Conservation (phyloP, 2,113 vertebrate species). For the Mohoua ochrocephala region DNA sequence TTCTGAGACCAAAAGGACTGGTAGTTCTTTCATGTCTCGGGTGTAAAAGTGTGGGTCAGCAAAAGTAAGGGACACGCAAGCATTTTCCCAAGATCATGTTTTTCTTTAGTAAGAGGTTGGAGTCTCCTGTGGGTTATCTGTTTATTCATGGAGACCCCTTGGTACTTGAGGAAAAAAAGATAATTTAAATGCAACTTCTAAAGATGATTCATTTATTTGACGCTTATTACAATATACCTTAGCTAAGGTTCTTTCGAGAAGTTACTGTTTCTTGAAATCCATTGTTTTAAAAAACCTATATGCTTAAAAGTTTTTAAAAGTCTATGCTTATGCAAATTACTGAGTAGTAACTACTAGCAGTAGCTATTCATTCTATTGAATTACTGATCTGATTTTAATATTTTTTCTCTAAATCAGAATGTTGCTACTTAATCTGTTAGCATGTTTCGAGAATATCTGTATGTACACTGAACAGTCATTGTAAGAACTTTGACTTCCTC, state of each 20-base stretch:
- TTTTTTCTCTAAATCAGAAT: not conserved
- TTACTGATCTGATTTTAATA: not conserved
- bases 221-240: not conserved
- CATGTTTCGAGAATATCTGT: not conserved
- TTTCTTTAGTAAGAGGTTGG: not conserved
- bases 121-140: not conserved
- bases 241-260: not conserved
- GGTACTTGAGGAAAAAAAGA: not conserved
- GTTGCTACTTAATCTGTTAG: not conserved
- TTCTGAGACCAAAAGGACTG: not conserved
- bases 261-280: not conserved
- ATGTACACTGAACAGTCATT: not conserved
- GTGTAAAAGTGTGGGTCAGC: not conserved
- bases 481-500: constrained; percentile 18
- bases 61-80: not conserved
- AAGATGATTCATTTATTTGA: not conserved
- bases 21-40: not conserved
- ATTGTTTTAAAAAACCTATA: not conserved
- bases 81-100: rapidly evolving
- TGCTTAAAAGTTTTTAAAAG: not conserved
- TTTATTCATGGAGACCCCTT: not conserved
- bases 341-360: not conserved
- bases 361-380: not conserved
- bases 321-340: not conserved
- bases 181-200: not conserved